A percentile compares a stretch with the other conserved stretches of the same genome.
Evolutionary conservation across 2,888 invertebrate genomes (phyloP).

Genomic region (Drosophila conformis): DNA sequence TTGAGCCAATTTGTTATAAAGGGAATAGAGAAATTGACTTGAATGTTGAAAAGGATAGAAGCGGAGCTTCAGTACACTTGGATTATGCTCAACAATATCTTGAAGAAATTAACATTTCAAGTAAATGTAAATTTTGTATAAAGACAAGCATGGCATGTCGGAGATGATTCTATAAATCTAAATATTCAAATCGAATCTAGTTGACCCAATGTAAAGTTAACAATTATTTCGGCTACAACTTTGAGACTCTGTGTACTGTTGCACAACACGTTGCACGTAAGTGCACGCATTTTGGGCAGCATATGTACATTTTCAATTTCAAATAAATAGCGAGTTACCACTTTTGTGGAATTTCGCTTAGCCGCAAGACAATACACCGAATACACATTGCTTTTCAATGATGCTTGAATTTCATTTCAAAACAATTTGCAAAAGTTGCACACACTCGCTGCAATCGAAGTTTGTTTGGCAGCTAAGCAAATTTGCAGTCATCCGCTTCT

Average conservation of each 20-base stretch:
- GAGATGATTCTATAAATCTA: background rate
- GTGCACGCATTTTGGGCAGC: background rate
- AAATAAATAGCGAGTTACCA: background rate
- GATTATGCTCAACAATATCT: slow-evolving; percentile 3
- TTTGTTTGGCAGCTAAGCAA: slow-evolving; percentile 80
- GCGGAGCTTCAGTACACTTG: background rate
- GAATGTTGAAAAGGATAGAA: slow-evolving; percentile 20
- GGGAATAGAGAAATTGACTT: slow-evolving; percentile 50
- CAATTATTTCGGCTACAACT: background rate
- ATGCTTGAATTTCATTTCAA: slow-evolving; percentile 75
- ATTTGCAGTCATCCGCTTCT: slow-evolving; percentile 60
- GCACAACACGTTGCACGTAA: background rate
- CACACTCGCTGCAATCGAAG: slow-evolving; percentile 61
- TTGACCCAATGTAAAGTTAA: background rate
- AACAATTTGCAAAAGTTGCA: slow-evolving; percentile 80
- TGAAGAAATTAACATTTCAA: slow-evolving; percentile 5
- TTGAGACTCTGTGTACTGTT: background rate
- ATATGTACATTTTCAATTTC: slow-evolving; percentile 25
- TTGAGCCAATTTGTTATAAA: slow-evolving; percentile 76
- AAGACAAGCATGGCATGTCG: background rate
- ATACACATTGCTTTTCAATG: slow-evolving; percentile 24
- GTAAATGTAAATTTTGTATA: background rate
- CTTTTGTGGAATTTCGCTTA: slow-evolving; percentile 11
- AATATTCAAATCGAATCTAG: background rate
- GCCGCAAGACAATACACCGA: slow-evolving; percentile 30